Conservation (phyloP, 2,113 vertebrate species). For the Chloropsis cyanopogon region DNA sequence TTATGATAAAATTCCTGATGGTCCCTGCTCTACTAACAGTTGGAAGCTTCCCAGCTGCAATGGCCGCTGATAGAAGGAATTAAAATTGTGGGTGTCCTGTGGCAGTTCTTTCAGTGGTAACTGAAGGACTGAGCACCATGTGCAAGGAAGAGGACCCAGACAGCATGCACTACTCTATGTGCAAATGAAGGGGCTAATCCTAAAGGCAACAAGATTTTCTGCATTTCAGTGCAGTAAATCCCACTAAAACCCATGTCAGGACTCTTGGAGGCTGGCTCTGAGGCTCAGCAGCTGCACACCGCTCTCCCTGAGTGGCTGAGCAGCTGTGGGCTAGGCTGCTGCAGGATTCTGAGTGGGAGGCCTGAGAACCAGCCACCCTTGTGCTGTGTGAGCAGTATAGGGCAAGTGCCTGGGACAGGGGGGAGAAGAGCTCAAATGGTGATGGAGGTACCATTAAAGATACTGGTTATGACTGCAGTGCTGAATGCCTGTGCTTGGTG, state of each 20-base stretch:
- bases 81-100: not conserved
- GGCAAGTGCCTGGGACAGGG: not conserved
- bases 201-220: slow-evolving; percentile 46
- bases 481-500: not conserved
- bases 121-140: not conserved
- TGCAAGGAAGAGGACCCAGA: not conserved
- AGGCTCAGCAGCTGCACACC: not conserved
- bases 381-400: not conserved
- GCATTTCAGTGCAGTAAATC: slow-evolving; percentile 49
- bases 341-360: not conserved
- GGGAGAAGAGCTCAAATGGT: not conserved
- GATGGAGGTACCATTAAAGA: not conserved
- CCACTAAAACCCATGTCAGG: slow-evolving; percentile 12
- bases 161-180: not conserved
- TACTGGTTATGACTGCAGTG: not conserved
- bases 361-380: not conserved
- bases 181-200: slow-evolving; percentile 23
- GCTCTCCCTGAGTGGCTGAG: not conserved
- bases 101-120: not conserved
- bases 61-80: not conserved
- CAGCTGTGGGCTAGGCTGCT: not conserved
- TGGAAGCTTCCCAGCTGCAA: not conserved
- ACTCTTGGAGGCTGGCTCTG: not conserved
- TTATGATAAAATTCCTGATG: not conserved
- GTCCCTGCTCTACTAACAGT: not conserved